Evolutionary conservation across 1,140 invertebrate species (phyloP), one percentile per base, ranked within the genome.

Genomic region (Ceratina australensis): DNA sequence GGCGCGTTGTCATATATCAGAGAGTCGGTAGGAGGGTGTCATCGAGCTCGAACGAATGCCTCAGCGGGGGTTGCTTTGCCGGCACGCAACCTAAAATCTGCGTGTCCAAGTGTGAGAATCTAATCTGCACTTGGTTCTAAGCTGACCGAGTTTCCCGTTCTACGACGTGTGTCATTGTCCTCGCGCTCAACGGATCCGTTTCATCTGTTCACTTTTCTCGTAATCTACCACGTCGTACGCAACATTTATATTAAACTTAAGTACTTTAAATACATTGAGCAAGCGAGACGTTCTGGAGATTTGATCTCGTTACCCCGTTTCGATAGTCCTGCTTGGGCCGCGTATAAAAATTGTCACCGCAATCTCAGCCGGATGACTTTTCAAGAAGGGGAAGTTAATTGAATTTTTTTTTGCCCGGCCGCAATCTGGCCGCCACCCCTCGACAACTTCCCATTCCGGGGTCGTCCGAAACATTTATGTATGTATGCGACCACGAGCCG

Each of bases 21-120:
- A 75, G 69, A 79, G 68, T 80, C 84, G 72, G 80, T 82, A 87
- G 88, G 87, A 81, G 86, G 88, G 86, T 88, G 88, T 88, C 86
- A 83, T 85, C 83, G 78, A 83, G 79, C 67, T 83, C 28, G 50
- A 81, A 83, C 83, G 81, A 87, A 88, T 86, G 75, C 61, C 88
- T 54, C 87, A 89, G 87, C 87, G 61, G 87, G 88, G 82, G 60
- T 86, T 42, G 64, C 72, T 86, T n/a, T 69, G 67, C 63, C 76
- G 77, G 81, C 78, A 63, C 82, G 67, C 67, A 57, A 76, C 72
- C 42, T 75, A 72, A 78, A 82, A 66, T 79, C 24, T 50, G 24
- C 71, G 47, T 64, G 42, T 49, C 64, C 64, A 80, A 85, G 64
- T 85, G 79, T 80, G 78, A 80, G 80, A 84, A 85, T 83, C 69